A percentile compares a stretch with the other conserved stretches of the same genome.
phyloP scores from a whole-genome alignment of 2,113 vertebrate genomes.

The Daubentonia madagascariensis region DNA sequence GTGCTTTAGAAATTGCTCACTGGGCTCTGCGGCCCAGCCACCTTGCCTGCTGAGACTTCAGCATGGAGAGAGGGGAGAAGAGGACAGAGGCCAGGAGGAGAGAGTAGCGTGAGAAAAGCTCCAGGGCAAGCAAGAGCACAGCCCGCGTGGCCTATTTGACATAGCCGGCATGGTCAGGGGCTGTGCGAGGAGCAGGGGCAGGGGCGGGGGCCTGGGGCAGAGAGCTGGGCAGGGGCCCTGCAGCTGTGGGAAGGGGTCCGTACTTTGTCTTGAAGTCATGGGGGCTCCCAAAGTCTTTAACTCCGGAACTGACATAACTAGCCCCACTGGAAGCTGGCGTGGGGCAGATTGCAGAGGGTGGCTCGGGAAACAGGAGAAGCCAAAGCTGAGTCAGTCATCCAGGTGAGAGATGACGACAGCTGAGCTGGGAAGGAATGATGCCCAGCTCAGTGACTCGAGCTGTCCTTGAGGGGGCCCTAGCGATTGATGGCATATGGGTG shows the following conservation, averaged over 20 bases:
- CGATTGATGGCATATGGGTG: rapidly evolving
- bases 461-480: rapidly evolving
- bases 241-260: not conserved
- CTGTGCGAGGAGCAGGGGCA: rapidly evolving
- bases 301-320: not conserved
- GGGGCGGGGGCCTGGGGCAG: no score
- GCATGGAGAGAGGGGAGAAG: not conserved
- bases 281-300: no score
- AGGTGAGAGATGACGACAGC: not conserved
- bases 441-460: not conserved
- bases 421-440: not conserved
- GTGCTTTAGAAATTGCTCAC: not conserved
- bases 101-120: not conserved
- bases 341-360: not conserved
- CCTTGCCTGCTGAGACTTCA: not conserved
- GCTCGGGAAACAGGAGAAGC: not conserved
- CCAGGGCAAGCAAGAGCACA: not conserved
- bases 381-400: not conserved
- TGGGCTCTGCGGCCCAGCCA: not conserved
- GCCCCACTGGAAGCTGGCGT: not conserved
- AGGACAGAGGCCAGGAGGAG: not conserved
- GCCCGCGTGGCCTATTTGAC: not conserved
- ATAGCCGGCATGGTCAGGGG: not conserved
- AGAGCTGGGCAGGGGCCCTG: not conserved
- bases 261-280: not conserved